A percentile compares a stretch with the other conserved stretches of the same genome.
These are phyloP conservation scores for Fregata magnificens DNA, from an alignment of 2,113 vertebrate species.

Conservation along the genomic window DNA sequence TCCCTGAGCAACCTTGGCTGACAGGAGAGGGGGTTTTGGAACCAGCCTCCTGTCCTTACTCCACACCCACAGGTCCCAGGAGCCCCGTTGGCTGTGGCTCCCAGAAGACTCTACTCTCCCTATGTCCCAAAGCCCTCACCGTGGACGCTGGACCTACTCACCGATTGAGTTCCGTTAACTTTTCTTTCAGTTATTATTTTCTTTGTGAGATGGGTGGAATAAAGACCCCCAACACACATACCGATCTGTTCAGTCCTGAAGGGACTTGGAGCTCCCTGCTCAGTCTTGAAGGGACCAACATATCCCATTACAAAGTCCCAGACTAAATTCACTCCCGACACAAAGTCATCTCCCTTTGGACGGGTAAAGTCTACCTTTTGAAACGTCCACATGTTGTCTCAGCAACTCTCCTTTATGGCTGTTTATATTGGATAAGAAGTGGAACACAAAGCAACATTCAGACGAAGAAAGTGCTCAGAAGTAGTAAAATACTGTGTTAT, in stretches of 20 bases:
- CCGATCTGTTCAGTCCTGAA: slow-evolving; percentile 1
- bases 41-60: neutral
- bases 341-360: slow-evolving; percentile 50
- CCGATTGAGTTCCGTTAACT: neutral
- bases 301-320: slow-evolving; percentile 58
- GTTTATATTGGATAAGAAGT: slow-evolving; percentile 57
- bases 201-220: neutral
- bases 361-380: slow-evolving; percentile 51
- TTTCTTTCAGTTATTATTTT: slow-evolving; percentile 10
- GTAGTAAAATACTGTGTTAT: slow-evolving; percentile 64
- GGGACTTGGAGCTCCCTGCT: slow-evolving; percentile 34
- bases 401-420: slow-evolving; percentile 43
- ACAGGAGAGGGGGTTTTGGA: neutral
- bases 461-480: slow-evolving; percentile 35
- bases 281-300: slow-evolving; percentile 45
- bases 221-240: neutral
- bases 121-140: neutral
- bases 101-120: neutral
- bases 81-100: neutral
- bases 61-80: neutral
- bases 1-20: neutral
- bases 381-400: slow-evolving; percentile 41
- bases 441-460: slow-evolving; percentile 61
- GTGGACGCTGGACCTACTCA: rapidly evolving
- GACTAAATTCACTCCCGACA: slow-evolving; percentile 49